phyloP scores from a whole-genome alignment of 2,113 vertebrate genomes.

The Micronycteris hirsuta region DNA sequence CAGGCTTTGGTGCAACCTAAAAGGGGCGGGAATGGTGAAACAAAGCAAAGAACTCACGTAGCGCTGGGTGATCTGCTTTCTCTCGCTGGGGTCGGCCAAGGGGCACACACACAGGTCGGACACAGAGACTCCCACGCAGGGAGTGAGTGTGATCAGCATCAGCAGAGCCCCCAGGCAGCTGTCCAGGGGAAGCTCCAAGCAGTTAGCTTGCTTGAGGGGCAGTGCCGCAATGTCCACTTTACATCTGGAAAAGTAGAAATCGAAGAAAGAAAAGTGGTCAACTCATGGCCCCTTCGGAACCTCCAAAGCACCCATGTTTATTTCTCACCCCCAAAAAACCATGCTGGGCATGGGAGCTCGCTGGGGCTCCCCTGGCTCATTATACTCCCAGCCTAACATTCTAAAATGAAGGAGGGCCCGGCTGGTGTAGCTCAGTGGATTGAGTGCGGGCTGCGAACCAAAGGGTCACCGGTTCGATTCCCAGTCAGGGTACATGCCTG shows the following conservation, averaged over 20 bases:
- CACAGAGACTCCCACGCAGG: constrained; percentile 89
- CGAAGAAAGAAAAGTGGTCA: background rate
- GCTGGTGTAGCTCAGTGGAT: no score
- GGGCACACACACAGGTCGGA: constrained; percentile 88
- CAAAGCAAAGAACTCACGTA: constrained; percentile 83
- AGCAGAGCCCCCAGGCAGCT: constrained; percentile 85
- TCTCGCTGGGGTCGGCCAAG: constrained; percentile 84
- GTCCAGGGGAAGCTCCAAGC: constrained; percentile 84
- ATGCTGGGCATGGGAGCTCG: constrained; percentile 1
- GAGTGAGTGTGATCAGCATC: constrained; percentile 85
- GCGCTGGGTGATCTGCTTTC: constrained; percentile 80
- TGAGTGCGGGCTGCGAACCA: no score
- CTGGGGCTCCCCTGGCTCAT: background rate
- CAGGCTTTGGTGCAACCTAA: background rate
- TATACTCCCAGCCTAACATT: constrained; percentile 19
- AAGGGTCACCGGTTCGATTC: no score
- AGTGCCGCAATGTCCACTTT: constrained; percentile 88
- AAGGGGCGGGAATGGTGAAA: fast-evolving
- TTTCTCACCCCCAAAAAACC: constrained; percentile 44
- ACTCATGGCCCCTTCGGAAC: background rate
- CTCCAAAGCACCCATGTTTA: background rate
- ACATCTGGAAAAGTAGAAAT: constrained; percentile 80
- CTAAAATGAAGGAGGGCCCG: background rate
- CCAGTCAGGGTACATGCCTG: no score
- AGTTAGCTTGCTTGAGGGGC: constrained; percentile 81